Evolutionary conservation across 1,140 invertebrate species (phyloP).

Genomic region (Aphelinus atriplicis): DNA sequence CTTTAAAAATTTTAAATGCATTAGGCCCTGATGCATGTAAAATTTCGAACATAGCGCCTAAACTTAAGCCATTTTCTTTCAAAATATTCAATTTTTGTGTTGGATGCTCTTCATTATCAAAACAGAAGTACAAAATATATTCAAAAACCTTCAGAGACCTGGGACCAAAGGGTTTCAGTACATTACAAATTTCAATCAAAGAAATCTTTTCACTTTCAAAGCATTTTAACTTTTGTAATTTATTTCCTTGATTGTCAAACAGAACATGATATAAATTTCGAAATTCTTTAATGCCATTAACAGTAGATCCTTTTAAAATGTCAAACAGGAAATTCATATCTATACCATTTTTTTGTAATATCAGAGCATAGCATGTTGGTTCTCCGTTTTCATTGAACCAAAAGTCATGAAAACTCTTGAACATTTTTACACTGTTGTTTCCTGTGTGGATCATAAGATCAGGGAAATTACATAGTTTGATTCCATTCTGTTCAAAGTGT

Average conservation of each 20-base stretch:
- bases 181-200: no score
- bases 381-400: slow-evolving; percentile 8
- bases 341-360: not conserved
- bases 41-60: not conserved
- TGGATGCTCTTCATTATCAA: slow-evolving; percentile 44
- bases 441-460: slow-evolving; percentile 43
- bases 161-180: no score
- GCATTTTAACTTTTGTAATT: no score
- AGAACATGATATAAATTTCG: no score
- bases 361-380: not conserved
- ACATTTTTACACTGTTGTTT: not conserved
- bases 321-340: not conserved
- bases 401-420: not conserved
- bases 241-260: no score
- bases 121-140: not conserved
- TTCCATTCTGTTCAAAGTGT: slow-evolving; percentile 17
- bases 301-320: slow-evolving; percentile 15
- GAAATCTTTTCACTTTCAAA: no score
- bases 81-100: slow-evolving; percentile 40
- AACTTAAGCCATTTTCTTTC: slow-evolving; percentile 23
- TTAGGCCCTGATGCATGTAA: slow-evolving; percentile 36
- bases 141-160: no score
- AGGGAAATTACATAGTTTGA: slow-evolving; percentile 39
- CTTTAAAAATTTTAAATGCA: slow-evolving; percentile 38
- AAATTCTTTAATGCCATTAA: no score